These are phyloP conservation scores for Lepidurus couesii DNA, from an alignment of 1,140 invertebrate species.

Conservation along the genomic window DNA sequence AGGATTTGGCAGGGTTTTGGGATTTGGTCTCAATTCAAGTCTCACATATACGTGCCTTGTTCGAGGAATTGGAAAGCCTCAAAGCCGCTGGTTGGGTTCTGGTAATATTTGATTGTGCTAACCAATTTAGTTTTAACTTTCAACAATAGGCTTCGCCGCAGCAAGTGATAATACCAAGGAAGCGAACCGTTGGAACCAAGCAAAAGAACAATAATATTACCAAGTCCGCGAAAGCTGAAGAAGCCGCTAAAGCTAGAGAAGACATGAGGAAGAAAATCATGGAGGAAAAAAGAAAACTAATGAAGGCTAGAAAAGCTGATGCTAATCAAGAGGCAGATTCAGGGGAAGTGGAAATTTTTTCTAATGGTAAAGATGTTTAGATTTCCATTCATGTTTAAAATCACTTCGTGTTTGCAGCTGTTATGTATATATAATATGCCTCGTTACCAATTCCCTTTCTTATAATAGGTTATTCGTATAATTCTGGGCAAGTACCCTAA, in stretches of 20 bases:
- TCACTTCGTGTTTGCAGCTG: background rate
- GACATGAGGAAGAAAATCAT: constrained; percentile 71
- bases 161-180: background rate
- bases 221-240: constrained; percentile 47
- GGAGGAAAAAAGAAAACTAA: constrained; percentile 65
- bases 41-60: constrained; percentile 69
- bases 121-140: constrained; percentile 37
- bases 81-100: constrained; percentile 47
- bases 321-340: constrained; percentile 42
- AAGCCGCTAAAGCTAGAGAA: constrained; percentile 57
- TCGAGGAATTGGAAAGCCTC: constrained; percentile 65
- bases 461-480: no score
- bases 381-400: background rate
- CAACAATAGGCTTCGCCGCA: constrained; percentile 29
- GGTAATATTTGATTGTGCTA: constrained; percentile 25
- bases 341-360: background rate
- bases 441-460: background rate
- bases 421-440: background rate
- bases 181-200: background rate
- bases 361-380: background rate
- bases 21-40: constrained; percentile 92
- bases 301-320: constrained; percentile 48
- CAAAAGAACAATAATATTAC: constrained; percentile 41
- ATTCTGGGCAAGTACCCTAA: no score
- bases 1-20: constrained; percentile 92